Conservation (phyloP, 2,797 vertebrate species). For the Acomys russatus region DNA sequence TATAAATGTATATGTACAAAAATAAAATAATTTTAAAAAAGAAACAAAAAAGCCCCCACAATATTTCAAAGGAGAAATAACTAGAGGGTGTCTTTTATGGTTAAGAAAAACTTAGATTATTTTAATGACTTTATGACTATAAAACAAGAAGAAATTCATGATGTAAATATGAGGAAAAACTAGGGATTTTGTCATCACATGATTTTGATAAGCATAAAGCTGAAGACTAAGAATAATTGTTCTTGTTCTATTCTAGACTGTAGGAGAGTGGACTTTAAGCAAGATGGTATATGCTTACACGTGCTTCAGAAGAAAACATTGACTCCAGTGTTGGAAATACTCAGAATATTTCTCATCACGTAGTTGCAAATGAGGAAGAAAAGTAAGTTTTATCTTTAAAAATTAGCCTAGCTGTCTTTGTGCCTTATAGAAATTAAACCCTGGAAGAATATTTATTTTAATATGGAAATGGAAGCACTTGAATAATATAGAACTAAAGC, state of each 20-base stretch:
- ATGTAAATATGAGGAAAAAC: background rate
- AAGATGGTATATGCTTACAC: constrained; percentile 1
- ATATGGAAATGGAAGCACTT: constrained; percentile 20
- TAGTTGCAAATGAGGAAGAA: background rate
- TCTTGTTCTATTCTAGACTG: background rate
- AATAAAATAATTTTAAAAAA: too few relatives aligned
- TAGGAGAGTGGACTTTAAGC: background rate
- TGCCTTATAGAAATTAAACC: constrained; percentile 15
- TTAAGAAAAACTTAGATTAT: background rate
- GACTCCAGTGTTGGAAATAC: background rate
- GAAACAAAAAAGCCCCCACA: too few relatives aligned
- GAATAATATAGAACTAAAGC: background rate
- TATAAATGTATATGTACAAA: too few relatives aligned
- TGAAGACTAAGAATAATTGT: background rate
- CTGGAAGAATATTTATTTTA: background rate
- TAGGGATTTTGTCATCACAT: background rate
- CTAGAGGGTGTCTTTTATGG: background rate
- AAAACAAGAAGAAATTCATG: background rate
- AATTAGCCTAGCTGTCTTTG: background rate
- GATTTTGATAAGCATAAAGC: constrained; percentile 13
- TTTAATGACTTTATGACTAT: background rate
- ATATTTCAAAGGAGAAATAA: background rate
- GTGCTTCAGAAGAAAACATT: background rate
- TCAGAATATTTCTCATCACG: background rate
- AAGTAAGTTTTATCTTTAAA: background rate